Conservation (phyloP, 2,797 vertebrate genomes). For the Schizopygopsis malacanthus region DNA sequence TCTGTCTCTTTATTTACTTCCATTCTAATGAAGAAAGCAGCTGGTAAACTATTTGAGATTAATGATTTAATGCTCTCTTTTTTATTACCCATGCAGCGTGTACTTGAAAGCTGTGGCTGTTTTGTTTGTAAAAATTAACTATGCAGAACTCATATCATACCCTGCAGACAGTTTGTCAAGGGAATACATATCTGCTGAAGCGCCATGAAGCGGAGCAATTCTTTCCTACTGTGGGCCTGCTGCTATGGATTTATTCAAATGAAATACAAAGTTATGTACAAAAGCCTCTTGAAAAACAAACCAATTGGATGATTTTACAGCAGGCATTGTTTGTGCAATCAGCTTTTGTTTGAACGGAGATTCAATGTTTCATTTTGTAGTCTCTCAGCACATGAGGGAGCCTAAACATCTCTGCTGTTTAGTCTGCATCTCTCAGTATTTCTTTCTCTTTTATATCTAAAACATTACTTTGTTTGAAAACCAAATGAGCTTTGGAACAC, state of each 20-base stretch:
- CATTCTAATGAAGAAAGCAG: not conserved
- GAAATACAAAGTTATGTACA: conserved; percentile 31
- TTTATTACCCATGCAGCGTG: conserved; percentile 20
- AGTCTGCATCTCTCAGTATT: not conserved
- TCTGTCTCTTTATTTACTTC: not conserved
- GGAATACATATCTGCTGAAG: conserved; percentile 29
- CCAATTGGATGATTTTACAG: conserved; percentile 28
- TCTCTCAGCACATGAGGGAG: not conserved
- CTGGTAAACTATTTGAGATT: not conserved
- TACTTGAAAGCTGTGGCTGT: conserved; percentile 1
- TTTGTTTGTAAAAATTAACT: conserved; percentile 37
- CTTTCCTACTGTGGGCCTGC: conserved; percentile 4
- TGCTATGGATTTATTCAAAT: conserved; percentile 40
- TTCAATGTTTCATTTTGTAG: conserved; percentile 6
- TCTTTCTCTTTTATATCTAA: not conserved
- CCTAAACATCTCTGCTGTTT: conserved; percentile 13
- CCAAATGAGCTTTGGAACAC: not conserved
- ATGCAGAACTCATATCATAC: conserved; percentile 29
- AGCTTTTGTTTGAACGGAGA: conserved; percentile 18
- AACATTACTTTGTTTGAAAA: not conserved
- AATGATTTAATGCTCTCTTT: conserved; percentile 12
- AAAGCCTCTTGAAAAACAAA: conserved; percentile 34
- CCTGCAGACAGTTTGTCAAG: conserved; percentile 41
- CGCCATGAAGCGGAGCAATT: conserved; percentile 30
- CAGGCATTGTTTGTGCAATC: conserved; percentile 39